phyloP scores from a whole-genome alignment of 2,113 vertebrate species.

The Protobothrops mucrosquamatus region DNA sequence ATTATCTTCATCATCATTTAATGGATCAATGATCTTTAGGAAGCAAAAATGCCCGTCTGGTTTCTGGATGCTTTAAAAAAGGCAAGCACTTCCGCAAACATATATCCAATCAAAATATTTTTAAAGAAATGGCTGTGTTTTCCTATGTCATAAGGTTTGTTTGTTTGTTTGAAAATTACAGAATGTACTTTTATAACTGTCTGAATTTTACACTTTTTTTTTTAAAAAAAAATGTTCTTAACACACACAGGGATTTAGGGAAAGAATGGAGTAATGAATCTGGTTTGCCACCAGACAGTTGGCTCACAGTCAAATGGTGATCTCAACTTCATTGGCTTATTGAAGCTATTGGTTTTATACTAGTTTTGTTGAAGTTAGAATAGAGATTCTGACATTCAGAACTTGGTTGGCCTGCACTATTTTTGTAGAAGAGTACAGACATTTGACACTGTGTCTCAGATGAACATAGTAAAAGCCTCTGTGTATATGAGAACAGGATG shows the following conservation, averaged over 20 bases:
- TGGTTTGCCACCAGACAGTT: conserved; percentile 39
- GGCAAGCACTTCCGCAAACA: not conserved
- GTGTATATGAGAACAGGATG: not conserved
- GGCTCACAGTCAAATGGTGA: conserved; percentile 36
- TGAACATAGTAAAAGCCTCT: not conserved
- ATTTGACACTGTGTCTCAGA: not conserved
- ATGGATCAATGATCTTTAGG: not conserved
- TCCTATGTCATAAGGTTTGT: conserved; percentile 57
- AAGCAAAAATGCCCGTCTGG: not conserved
- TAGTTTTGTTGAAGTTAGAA: conserved; percentile 14
- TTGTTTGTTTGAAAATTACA: conserved; percentile 54
- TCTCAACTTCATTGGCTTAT: conserved; percentile 15
- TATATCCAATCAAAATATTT: conserved; percentile 55
- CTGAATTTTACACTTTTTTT: conserved; percentile 48
- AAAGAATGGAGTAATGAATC: conserved; percentile 54
- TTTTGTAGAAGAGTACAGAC: not conserved
- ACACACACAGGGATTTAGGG: conserved; percentile 58
- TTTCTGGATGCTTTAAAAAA: not conserved
- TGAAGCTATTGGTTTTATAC: conserved; percentile 15
- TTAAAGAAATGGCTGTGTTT: conserved; percentile 12
- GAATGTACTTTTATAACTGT: conserved; percentile 49
- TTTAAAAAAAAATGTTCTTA: conserved; percentile 47
- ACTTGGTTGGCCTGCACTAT: not conserved
- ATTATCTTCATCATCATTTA: not conserved
- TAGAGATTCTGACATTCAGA: not conserved